Evolutionary conservation across 1,140 invertebrate species (phyloP).

Genomic region (Hylyphantes graminicola): DNA sequence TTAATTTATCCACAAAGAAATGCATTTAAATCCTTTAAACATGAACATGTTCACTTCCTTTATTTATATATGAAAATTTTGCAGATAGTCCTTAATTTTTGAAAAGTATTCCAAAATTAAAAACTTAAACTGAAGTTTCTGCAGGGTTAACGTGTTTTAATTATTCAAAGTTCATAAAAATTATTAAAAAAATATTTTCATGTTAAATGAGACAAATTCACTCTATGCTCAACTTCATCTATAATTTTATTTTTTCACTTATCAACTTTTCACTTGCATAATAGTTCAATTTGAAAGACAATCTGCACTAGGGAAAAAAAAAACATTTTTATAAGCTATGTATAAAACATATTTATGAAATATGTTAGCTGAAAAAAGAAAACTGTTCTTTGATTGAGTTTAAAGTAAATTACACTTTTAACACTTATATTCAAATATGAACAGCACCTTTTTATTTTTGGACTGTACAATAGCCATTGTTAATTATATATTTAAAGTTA

Average conservation of each 20-base stretch:
- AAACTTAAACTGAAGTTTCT: no score
- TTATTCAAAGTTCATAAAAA: no score
- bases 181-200: no score
- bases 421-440: background rate
- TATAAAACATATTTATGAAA: conserved; percentile 27
- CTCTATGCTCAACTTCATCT: conserved; percentile 8
- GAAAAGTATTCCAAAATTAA: no score
- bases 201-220: no score
- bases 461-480: conserved; percentile 20
- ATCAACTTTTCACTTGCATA: conserved; percentile 32
- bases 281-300: conserved; percentile 15
- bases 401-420: conserved; percentile 7
- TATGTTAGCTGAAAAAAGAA: conserved; percentile 5
- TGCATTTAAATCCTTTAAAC: no score
- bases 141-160: no score
- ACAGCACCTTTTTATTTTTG: background rate
- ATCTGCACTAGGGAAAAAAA: conserved; percentile 21
- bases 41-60: no score
- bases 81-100: no score
- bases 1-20: no score
- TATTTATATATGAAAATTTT: no score
- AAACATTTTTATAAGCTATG: conserved; percentile 13
- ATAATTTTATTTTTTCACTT: conserved; percentile 40
- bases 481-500: background rate
- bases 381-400: background rate